Evolutionary conservation across 2,888 invertebrate genomes (phyloP).

Genomic region (Oligia latruncula): DNA sequence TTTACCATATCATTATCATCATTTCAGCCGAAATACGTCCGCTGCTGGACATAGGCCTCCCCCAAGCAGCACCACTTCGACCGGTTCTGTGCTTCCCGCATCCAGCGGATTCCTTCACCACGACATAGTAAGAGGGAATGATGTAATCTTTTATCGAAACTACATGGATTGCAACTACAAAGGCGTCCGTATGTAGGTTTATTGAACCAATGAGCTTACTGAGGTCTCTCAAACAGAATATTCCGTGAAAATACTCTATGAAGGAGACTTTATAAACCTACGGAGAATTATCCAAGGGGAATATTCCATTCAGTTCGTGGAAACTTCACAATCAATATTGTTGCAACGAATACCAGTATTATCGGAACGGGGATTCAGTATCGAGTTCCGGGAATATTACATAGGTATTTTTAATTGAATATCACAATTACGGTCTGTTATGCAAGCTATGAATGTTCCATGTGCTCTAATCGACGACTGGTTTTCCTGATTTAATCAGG

Average conservation of each 20-base stretch:
- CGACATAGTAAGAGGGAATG: not conserved
- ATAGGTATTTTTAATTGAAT: conserved; percentile 18
- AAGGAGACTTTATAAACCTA: not conserved
- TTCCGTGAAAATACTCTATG: conserved; percentile 16
- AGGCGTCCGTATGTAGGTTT: not conserved
- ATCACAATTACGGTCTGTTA: conserved; percentile 4
- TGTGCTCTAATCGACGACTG: not conserved
- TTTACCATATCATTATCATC: not conserved
- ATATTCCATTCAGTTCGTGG: conserved; percentile 23
- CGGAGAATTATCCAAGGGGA: conserved; percentile 16
- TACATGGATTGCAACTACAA: not conserved
- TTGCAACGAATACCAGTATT: conserved; percentile 12
- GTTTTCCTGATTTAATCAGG: conserved; percentile 32
- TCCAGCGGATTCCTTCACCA: too few species aligned
- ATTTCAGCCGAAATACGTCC: too few species aligned
- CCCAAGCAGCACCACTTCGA: too few species aligned
- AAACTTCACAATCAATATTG: conserved; percentile 25
- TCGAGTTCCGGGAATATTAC: conserved; percentile 18
- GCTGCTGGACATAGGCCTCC: too few species aligned
- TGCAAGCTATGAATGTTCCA: conserved; percentile 1
- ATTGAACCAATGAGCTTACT: conserved; percentile 5
- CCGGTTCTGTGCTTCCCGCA: too few species aligned
- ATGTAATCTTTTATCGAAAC: not conserved
- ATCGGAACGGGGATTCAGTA: conserved; percentile 14
- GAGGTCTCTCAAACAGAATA: not conserved